Evolutionary conservation across 1,140 invertebrate genomes (phyloP), one percentile per base, ranked within the genome.

Genomic region (Brachionus paranguensis): DNA sequence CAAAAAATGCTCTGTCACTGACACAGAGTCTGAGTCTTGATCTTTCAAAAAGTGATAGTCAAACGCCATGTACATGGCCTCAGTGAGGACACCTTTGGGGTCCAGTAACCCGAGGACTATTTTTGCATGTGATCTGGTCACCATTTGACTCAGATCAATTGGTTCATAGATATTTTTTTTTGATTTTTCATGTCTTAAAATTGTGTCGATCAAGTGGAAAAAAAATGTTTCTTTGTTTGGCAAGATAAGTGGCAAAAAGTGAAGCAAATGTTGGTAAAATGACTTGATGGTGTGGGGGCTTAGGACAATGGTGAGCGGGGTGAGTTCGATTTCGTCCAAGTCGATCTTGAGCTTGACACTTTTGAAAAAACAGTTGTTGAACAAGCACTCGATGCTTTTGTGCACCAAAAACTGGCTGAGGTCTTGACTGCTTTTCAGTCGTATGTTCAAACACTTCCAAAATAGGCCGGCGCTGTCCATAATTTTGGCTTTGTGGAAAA

Each of bases 301-400:
- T n/a, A 72, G 8, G 17, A 72, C n/a, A 45, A 20, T n/a, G 43
- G 17, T 5, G 4, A 72, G 2, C 4, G 68, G 41, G 2, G 7
- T 20, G 2, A 72, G 20, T 8, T 72, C 68, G 8, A 72, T 41
- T 20, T 72, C 68, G 17, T 72, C 68, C 17, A 72, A 4, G 41
- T 72, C 68, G n/a, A 72, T 43, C 33, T 76, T 50, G 11, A 76
- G 24, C 20, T 37, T 76, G 4, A 76, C 8, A 53, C 20, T 76
- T 37, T 76, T 76, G n/a, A 76, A 24, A 47, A 20, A 76, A 76
- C 17, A 76, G 43, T 76, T 76, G 29, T 76, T 72, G n/a, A 72
- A 72, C 29, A 72, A 45, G 8, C 68, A 72, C 37, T 76, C 72
- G 12, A 76, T 27, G 43, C 43, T 76, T 43, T 43, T 72, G 29